phyloP scores from a whole-genome alignment of 2,888 invertebrate genomes.

The Cheilosia impressa region DNA sequence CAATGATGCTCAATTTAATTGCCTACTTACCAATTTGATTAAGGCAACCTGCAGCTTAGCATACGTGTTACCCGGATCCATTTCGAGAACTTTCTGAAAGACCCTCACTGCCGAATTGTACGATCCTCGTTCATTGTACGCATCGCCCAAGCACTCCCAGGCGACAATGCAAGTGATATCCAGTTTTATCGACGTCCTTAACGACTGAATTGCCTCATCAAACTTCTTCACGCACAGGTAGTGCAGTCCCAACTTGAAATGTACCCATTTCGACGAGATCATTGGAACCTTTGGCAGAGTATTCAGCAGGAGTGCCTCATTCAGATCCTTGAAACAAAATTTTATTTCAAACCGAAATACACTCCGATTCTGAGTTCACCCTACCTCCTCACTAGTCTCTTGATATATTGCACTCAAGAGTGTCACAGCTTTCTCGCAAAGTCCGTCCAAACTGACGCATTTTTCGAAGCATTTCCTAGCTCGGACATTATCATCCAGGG shows the following conservation, averaged over 20 bases:
- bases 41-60: constrained; percentile 90
- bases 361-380: constrained; percentile 53
- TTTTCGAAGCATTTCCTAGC: constrained; percentile 94
- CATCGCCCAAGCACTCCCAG: constrained; percentile 96
- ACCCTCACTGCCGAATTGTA: constrained; percentile 94
- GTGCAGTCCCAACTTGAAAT: constrained; percentile 92
- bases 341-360: neutral
- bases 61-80: constrained; percentile 88
- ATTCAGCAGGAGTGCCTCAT: constrained; percentile 80
- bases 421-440: constrained; percentile 88
- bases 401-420: constrained; percentile 91
- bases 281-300: constrained; percentile 84
- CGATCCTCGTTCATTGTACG: constrained; percentile 95
- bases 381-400: constrained; percentile 87
- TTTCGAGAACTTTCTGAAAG: constrained; percentile 90
- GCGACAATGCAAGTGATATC: constrained; percentile 89
- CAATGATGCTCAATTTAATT: constrained; percentile 79
- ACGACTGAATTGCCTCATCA: constrained; percentile 89
- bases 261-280: constrained; percentile 88
- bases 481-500: constrained; percentile 87
- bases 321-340: constrained; percentile 77
- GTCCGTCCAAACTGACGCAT: constrained; percentile 89
- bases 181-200: constrained; percentile 89
- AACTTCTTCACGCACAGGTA: constrained; percentile 90
- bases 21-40: constrained; percentile 85